Conservation (phyloP, 1,140 invertebrate genomes). For the Dicyema japonicum region DNA sequence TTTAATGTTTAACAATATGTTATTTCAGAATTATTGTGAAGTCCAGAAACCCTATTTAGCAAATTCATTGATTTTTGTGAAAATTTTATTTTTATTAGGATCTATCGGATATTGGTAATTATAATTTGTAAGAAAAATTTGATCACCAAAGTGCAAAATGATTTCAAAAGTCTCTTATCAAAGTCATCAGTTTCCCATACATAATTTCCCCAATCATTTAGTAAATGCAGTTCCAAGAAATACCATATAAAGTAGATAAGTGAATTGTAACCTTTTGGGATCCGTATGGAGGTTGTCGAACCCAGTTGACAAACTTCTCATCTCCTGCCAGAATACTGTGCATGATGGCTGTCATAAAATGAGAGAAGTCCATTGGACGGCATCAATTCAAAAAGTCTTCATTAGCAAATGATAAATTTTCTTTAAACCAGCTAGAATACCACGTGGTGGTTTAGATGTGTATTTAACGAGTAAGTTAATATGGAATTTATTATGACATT, state of each 20-base stretch:
- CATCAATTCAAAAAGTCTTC: constrained; percentile 70
- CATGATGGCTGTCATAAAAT: constrained; percentile 68
- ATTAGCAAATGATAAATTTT: constrained; percentile 51
- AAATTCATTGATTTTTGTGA: too few species aligned
- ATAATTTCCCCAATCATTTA: constrained; percentile 72
- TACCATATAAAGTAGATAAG: constrained; percentile 26
- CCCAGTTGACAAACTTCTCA: constrained; percentile 63
- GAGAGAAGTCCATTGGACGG: constrained; percentile 60
- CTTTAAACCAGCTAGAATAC: constrained; percentile 42
- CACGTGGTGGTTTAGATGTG: constrained; percentile 77
- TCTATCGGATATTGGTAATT: too few species aligned
- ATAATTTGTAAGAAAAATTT: background rate
- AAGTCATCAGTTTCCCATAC: constrained; percentile 65
- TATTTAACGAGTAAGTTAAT: constrained; percentile 39
- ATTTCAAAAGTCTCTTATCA: constrained; percentile 45
- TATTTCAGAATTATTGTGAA: constrained; percentile 72
- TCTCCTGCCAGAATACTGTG: constrained; percentile 31
- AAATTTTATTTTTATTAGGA: constrained; percentile 46
- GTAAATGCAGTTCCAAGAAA: constrained; percentile 61
- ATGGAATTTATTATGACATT: constrained; percentile 11
- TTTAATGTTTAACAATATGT: constrained; percentile 30
- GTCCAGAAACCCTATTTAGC: constrained; percentile 55
- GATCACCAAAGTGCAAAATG: constrained; percentile 26
- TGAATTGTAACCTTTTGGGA: constrained; percentile 12
- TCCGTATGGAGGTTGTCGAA: constrained; percentile 82